phyloP scores from a whole-genome alignment of 2,797 vertebrate species.

The Syndactyla subalaris region DNA sequence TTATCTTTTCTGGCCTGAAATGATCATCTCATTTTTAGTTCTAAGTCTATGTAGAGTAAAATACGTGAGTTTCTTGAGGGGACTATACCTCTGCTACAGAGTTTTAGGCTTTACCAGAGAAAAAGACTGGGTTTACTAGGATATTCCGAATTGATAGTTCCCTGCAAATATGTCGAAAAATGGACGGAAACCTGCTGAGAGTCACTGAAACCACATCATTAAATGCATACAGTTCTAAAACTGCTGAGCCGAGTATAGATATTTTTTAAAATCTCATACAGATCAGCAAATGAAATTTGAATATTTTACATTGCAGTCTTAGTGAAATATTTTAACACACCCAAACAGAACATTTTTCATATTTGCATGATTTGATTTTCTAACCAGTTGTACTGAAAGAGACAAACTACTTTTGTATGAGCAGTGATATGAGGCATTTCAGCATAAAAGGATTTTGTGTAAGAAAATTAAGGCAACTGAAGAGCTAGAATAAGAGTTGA shows the following conservation, averaged over 20 bases:
- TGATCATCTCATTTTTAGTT: slow-evolving; percentile 4
- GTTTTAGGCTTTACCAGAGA: neutral
- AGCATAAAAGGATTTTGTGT: neutral
- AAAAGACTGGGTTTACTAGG: neutral
- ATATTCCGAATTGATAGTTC: neutral
- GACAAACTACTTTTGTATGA: neutral
- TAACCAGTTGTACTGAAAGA: neutral
- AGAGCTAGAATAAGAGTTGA: neutral
- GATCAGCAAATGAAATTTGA: neutral
- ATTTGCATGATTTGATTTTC: neutral
- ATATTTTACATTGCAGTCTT: neutral
- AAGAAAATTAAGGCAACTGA: neutral
- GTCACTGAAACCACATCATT: neutral
- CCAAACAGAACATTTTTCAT: neutral
- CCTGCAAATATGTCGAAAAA: neutral
- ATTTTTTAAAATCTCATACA: neutral
- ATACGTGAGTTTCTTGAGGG: neutral
- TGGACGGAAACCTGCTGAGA: neutral
- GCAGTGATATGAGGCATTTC: neutral
- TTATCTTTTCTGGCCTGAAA: slow-evolving; percentile 19
- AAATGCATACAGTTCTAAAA: neutral
- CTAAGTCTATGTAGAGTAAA: neutral
- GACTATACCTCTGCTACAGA: neutral
- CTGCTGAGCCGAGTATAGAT: neutral
- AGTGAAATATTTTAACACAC: neutral